Evolutionary conservation across 1,140 invertebrate genomes (phyloP).

Genomic region (Drosophila murphyi): DNA sequence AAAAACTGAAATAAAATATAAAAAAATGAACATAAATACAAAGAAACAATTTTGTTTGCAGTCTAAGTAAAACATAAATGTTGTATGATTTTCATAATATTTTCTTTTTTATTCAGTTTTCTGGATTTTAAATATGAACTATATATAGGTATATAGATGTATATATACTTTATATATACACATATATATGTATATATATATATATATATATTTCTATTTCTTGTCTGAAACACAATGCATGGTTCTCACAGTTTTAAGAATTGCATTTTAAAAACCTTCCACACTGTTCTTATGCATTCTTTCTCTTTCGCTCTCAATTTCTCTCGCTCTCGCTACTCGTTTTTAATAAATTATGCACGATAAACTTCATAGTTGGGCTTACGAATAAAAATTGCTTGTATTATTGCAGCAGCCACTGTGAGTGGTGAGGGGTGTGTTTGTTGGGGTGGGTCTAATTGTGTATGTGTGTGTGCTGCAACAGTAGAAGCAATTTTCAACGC

Average conservation of each 20-base stretch:
- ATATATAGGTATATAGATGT: conserved; percentile 52
- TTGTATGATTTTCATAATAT: conserved; percentile 53
- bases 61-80: conserved; percentile 68
- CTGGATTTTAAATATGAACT: conserved; percentile 39
- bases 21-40: conserved; percentile 2
- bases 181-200: conserved; percentile 44
- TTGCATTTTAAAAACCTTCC: conserved; percentile 35
- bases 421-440: conserved; percentile 13
- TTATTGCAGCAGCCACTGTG: conserved; percentile 31
- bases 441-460: neutral
- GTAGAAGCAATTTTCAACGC: conserved; percentile 36
- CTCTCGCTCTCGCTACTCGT: conserved; percentile 8
- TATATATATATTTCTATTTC: conserved; percentile 29
- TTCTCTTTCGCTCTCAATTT: neutral
- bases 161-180: conserved; percentile 40
- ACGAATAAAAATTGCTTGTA: conserved; percentile 44
- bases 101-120: conserved; percentile 66
- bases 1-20: conserved; percentile 8
- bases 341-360: conserved; percentile 68
- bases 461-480: conserved; percentile 22
- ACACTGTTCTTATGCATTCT: conserved; percentile 1
- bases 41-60: neutral
- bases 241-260: conserved; percentile 32
- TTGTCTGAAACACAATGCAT: conserved; percentile 61
- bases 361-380: conserved; percentile 63